phyloP scores from a whole-genome alignment of 2,888 invertebrate species.

The Nephrotoma appendiculata region DNA sequence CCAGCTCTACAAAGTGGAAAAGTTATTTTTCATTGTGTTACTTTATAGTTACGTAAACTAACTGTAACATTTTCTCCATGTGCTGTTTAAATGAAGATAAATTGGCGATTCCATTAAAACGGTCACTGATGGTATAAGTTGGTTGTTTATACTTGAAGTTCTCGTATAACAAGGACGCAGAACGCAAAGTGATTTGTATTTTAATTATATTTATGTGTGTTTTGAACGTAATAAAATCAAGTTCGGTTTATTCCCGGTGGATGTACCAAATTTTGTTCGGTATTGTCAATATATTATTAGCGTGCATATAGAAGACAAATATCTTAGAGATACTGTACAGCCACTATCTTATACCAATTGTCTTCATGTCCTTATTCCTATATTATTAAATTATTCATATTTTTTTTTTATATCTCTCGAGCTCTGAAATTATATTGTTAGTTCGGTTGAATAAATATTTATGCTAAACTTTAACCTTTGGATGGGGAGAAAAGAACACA shows the following conservation, averaged over 20 bases:
- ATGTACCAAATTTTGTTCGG: not conserved
- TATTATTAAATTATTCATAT: not conserved
- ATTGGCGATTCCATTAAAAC: not conserved
- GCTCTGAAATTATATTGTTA: not conserved
- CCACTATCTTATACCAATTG: not conserved
- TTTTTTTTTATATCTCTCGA: not conserved
- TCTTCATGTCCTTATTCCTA: not conserved
- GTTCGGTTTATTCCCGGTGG: not conserved
- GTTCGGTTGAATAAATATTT: not conserved
- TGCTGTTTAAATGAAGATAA: not conserved
- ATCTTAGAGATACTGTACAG: not conserved
- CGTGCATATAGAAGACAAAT: not conserved
- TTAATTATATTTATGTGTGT: not conserved
- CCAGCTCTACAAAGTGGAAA: not conserved
- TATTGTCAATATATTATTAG: not conserved
- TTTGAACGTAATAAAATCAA: not conserved
- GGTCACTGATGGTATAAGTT: not conserved
- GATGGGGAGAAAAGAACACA: not conserved
- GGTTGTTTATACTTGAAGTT: not conserved
- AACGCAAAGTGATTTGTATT: not conserved
- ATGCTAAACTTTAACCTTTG: not conserved
- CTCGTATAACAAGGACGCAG: not conserved
- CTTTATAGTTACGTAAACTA: not conserved
- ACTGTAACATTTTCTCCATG: not conserved
- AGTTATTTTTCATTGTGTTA: not conserved